Percentiles rank a stretch among this genome's conserved stretches.
Conservation (phyloP, 1,140 invertebrate species). For the Brachionus angularis region DNA sequence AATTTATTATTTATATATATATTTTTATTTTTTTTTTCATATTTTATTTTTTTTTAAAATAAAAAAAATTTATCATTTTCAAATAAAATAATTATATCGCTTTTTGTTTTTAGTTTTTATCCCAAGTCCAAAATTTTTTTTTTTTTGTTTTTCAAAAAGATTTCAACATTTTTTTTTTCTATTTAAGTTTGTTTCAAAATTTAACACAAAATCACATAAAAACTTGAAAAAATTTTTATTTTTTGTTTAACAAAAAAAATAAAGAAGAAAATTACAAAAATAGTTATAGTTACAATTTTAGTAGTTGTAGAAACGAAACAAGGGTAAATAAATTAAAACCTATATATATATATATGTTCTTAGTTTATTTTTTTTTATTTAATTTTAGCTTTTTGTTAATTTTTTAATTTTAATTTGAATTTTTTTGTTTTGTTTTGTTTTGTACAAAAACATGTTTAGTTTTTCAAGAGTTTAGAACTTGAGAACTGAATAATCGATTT, state of each 20-base stretch:
- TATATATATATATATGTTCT: too few relatives aligned
- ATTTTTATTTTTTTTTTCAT: slow-evolving; percentile 14
- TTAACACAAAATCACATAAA: too few relatives aligned
- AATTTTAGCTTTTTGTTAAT: background rate
- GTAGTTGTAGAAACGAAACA: slow-evolving; percentile 40
- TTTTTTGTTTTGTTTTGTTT: background rate
- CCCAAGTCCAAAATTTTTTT: too few relatives aligned
- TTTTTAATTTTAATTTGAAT: slow-evolving; percentile 11
- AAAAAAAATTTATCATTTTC: slow-evolving; percentile 15
- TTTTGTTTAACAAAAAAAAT: too few relatives aligned
- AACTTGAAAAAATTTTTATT: background rate
- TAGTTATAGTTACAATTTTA: slow-evolving; percentile 29
- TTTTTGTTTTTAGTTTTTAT: too few relatives aligned
- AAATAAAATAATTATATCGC: slow-evolving; percentile 9
- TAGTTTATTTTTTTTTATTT: background rate
- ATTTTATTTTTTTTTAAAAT: background rate
- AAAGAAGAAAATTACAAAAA: too few relatives aligned
- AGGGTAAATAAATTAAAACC: too few relatives aligned
- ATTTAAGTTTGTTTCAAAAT: too few relatives aligned
- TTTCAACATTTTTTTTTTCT: too few relatives aligned
- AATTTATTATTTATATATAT: slow-evolving; percentile 35
- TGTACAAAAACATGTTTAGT: background rate
- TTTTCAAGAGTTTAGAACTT: background rate
- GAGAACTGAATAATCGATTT: slow-evolving; percentile 20
- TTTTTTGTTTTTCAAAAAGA: too few relatives aligned